Conservation (phyloP, 1,140 invertebrate genomes). For the Drosophila auraria region DNA sequence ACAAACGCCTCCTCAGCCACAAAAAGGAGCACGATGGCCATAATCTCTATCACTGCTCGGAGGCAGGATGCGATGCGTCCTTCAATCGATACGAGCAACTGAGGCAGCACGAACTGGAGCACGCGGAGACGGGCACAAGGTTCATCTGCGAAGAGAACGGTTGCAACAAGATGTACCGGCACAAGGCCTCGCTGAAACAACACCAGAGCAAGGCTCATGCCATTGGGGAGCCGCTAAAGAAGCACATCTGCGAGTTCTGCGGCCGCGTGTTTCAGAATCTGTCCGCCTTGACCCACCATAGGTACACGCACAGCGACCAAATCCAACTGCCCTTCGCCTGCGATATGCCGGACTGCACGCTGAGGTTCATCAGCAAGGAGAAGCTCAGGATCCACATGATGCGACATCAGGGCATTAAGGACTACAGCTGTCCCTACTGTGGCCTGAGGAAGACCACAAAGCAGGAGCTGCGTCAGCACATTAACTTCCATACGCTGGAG, state of each 20-base stretch:
- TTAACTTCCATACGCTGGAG: constrained; percentile 79
- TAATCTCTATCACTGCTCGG: constrained; percentile 63
- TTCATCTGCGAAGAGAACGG: constrained; percentile 57
- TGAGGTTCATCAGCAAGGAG: constrained; percentile 60
- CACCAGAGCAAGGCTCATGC: constrained; percentile 63
- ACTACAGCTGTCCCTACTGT: constrained; percentile 76
- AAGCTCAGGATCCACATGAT: constrained; percentile 75
- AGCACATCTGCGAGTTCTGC: constrained; percentile 74
- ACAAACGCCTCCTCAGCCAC: constrained; percentile 46
- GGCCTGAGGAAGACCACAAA: constrained; percentile 74
- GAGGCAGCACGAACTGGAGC: constrained; percentile 47
- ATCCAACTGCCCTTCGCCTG: constrained; percentile 60
- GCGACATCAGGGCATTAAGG: constrained; percentile 79
- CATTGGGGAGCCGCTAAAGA: constrained; percentile 53
- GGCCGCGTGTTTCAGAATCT: constrained; percentile 64
- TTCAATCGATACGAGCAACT: constrained; percentile 60
- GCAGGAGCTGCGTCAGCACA: constrained; percentile 74
- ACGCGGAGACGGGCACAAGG: constrained; percentile 20
- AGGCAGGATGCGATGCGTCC: constrained; percentile 40
- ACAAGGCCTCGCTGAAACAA: constrained; percentile 64
- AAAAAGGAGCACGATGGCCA: constrained; percentile 65
- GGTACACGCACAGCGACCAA: constrained; percentile 61
- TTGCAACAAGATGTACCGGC: constrained; percentile 68
- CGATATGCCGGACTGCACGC: constrained; percentile 41
- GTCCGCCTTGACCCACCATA: constrained; percentile 69